A percentile compares a stretch with the other conserved stretches of the same genome.
Evolutionary conservation across 1,140 invertebrate genomes (phyloP).

Genomic region (Pogonus chalceus): DNA sequence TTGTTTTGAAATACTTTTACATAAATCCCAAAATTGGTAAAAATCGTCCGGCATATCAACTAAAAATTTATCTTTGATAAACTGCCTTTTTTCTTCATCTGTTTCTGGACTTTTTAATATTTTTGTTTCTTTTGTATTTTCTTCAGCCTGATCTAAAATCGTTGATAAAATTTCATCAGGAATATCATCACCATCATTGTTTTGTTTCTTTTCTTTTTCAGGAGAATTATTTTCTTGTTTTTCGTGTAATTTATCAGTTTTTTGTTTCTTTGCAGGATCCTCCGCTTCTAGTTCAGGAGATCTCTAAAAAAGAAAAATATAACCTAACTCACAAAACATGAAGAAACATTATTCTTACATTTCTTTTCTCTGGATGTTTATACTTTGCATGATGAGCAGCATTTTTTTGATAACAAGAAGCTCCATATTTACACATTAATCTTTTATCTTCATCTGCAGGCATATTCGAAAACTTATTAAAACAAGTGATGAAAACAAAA

Average conservation of each 20-base stretch:
- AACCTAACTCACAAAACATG: not conserved
- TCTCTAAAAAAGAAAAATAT: not conserved
- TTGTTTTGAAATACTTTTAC: conserved; percentile 47
- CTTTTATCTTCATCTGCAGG: conserved; percentile 34
- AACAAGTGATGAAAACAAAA: no score
- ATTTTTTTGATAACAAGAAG: conserved; percentile 79
- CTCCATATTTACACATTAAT: conserved; percentile 63
- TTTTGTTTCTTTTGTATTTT: conserved; percentile 8
- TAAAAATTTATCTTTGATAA: conserved; percentile 66
- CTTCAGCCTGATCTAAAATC: not conserved
- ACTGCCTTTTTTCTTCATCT: conserved; percentile 34
- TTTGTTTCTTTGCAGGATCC: not conserved
- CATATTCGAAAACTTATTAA: no score
- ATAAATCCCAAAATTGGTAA: conserved; percentile 75
- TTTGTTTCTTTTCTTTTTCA: conserved; percentile 19
- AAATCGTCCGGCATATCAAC: conserved; percentile 85
- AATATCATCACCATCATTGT: conserved; percentile 17
- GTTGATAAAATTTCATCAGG: not conserved
- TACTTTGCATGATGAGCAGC: conserved; percentile 61
- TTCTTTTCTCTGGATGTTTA: conserved; percentile 55
- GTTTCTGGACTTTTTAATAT: conserved; percentile 18
- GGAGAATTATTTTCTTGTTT: conserved; percentile 19
- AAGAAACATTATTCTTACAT: conserved; percentile 22
- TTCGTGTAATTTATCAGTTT: conserved; percentile 8
- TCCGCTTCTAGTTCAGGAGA: conserved; percentile 10